Evolutionary conservation across 2,113 vertebrate genomes (phyloP), one percentile per base, ranked within the genome.

Genomic region (Vidua macroura): DNA sequence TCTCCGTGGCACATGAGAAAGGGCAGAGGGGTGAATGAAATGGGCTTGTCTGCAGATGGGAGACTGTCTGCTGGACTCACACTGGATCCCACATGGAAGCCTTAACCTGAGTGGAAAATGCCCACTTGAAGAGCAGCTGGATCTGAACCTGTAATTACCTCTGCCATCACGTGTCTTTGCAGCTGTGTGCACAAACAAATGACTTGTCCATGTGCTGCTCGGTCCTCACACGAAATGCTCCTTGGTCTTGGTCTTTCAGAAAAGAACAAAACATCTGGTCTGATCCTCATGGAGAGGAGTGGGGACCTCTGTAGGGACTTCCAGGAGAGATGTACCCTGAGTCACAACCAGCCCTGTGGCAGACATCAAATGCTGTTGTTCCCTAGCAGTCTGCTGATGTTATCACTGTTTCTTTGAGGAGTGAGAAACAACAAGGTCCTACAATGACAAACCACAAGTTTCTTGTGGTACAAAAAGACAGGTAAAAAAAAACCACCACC

Each of bases 301-400:
- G 59, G 35, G 44, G 48, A 64, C 10, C 80, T 70, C 52, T 63
- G 55, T 37, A 66, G 0, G 4, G 60, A 31, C 37, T 35, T 31
- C 23, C 33, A 51, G 66, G n/a, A 90, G 59, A 69, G 72, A 53
- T 4, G 51, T 49, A 25, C 48, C 79, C 64, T 55, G 13, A 35
- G 73, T 78, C 37, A n/a, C 37, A 69, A 64, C 41, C 85, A 74
- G 76, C 55, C 63, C 55, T 8, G 55, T 30, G 68, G 83, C 89
- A 94, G 68, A 86, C 89, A 92, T 70, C 86, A 92, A 70, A 84
- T 62, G 51, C 25, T 77, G 51, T 13, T 77, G 55, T 21, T 93
- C 89, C 80, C 30, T 4, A 27, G 56, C 86, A 92, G 81, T 9
- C 83, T 77, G 24, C 84, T 49, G 86, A 92, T 92, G 46, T 37